Percentiles rank a stretch among this genome's conserved stretches.
phyloP scores from a whole-genome alignment of 37 sponge, comb jelly and placozoan species.

The Crambe crambe region DNA sequence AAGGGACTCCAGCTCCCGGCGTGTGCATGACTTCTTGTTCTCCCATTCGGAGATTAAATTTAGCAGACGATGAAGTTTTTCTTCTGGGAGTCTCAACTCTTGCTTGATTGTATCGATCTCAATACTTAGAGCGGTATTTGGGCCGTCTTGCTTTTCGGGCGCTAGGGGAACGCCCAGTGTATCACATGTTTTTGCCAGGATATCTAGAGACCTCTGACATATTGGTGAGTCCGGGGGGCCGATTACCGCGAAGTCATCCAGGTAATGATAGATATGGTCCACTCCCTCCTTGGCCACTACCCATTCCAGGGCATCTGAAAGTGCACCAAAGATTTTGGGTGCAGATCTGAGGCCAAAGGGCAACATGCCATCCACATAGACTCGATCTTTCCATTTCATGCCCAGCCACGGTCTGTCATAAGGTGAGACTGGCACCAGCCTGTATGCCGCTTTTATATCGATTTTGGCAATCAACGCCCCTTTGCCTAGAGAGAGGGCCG shows the following conservation, averaged over 20 bases:
- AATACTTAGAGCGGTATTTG: neutral
- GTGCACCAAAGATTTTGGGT: slow-evolving; percentile 30
- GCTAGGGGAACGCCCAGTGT: slow-evolving; percentile 2
- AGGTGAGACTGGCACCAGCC: slow-evolving; percentile 28
- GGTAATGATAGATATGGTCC: too few species aligned
- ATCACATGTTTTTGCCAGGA: neutral
- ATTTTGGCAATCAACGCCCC: slow-evolving; percentile 38
- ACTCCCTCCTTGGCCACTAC: too few species aligned
- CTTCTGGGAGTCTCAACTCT: slow-evolving; percentile 3
- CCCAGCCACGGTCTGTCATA: slow-evolving; percentile 6
- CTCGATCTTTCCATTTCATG: slow-evolving; percentile 27
- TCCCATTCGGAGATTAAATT: neutral
- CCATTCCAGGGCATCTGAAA: slow-evolving; percentile 38
- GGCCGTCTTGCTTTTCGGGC: slow-evolving; percentile 11
- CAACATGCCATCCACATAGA: too few species aligned
- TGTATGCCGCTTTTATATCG: slow-evolving; percentile 46
- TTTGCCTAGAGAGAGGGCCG: neutral
- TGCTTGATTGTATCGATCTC: neutral
- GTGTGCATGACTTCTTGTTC: neutral
- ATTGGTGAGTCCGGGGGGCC: slow-evolving; percentile 22
- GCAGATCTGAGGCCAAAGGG: slow-evolving; percentile 35
- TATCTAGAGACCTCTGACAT: neutral
- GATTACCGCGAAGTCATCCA: slow-evolving; percentile 31
- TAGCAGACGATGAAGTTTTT: neutral
- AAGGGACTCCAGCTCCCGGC: too few species aligned